These are phyloP conservation scores for Gavia stellata DNA, from an alignment of 2,113 vertebrate genomes.

Conservation along the genomic window DNA sequence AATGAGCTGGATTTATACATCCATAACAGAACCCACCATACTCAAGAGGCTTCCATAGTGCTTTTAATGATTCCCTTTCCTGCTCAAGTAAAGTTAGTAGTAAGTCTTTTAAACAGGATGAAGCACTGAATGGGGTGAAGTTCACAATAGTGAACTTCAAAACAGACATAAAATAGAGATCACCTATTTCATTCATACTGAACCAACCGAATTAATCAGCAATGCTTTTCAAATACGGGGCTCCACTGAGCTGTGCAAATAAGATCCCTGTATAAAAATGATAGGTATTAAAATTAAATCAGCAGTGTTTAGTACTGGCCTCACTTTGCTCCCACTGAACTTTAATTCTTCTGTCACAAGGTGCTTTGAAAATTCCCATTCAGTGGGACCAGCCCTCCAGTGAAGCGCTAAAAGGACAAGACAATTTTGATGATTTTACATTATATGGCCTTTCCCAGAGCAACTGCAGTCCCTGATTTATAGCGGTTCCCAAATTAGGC, in stretches of 20 bases:
- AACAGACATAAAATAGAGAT: conserved; percentile 27
- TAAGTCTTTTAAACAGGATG: conserved; percentile 21
- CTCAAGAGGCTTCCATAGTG: neutral
- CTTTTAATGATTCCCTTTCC: conserved; percentile 38
- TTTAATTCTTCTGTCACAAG: neutral
- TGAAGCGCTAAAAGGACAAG: neutral
- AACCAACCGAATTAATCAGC: conserved; percentile 26
- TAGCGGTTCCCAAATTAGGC: neutral
- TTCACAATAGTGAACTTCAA: conserved; percentile 14
- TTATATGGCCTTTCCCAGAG: neutral
- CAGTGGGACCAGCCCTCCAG: neutral
- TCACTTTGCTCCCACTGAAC: neutral
- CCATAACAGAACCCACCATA: conserved; percentile 4
- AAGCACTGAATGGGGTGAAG: neutral
- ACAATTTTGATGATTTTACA: neutral
- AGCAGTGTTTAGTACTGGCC: neutral
- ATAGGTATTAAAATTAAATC: conserved; percentile 7
- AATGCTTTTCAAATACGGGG: neutral
- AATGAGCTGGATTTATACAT: conserved; percentile 20
- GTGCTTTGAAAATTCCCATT: conserved; percentile 12
- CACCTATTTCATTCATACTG: conserved; percentile 7
- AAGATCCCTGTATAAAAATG: neutral
- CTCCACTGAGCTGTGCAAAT: neutral
- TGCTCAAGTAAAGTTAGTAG: conserved; percentile 10
- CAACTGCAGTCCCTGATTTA: neutral